Percentiles rank a stretch among this genome's conserved stretches.
These are phyloP conservation scores for Tenthredo scrophulariae DNA, from an alignment of 2,888 invertebrate genomes.

Conservation along the genomic window DNA sequence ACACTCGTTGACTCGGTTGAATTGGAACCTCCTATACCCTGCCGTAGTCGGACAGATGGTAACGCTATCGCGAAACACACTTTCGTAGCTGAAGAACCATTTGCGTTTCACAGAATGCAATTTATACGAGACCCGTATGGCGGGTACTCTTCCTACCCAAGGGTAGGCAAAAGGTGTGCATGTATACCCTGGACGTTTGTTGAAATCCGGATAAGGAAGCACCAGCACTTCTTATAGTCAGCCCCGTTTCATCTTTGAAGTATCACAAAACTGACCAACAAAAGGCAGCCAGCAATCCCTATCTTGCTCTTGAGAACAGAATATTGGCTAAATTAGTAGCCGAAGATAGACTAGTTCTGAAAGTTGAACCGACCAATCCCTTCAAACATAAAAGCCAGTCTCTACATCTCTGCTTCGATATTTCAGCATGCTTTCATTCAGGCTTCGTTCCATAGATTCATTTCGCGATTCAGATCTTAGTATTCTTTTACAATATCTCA, in stretches of 20 bases:
- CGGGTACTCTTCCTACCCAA: neutral
- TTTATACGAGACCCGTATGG: conserved; percentile 17
- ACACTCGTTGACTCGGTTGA: conserved; percentile 27
- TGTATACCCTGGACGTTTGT: conserved; percentile 2
- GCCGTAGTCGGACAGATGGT: neutral
- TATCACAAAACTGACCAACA: neutral
- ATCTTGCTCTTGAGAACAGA: neutral
- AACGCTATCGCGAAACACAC: conserved; percentile 15
- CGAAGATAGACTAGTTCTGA: neutral
- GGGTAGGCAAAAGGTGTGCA: neutral
- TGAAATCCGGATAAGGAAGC: neutral
- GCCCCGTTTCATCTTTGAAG: conserved; percentile 33
- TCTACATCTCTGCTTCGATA: neutral
- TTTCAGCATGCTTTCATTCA: neutral
- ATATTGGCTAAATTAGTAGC: neutral
- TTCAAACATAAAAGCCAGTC: neutral
- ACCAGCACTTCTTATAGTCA: neutral
- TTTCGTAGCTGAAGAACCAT: conserved; percentile 23
- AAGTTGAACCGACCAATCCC: neutral
- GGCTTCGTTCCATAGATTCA: neutral
- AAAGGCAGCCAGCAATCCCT: neutral
- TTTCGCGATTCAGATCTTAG: neutral
- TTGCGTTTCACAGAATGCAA: conserved; percentile 29
- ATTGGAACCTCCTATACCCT: conserved; percentile 4
- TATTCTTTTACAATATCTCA: neutral